A percentile compares a stretch with the other conserved stretches of the same genome.
These are phyloP conservation scores for Oophaga pumilio DNA, from an alignment of 2,113 vertebrate genomes.

Conservation along the genomic window DNA sequence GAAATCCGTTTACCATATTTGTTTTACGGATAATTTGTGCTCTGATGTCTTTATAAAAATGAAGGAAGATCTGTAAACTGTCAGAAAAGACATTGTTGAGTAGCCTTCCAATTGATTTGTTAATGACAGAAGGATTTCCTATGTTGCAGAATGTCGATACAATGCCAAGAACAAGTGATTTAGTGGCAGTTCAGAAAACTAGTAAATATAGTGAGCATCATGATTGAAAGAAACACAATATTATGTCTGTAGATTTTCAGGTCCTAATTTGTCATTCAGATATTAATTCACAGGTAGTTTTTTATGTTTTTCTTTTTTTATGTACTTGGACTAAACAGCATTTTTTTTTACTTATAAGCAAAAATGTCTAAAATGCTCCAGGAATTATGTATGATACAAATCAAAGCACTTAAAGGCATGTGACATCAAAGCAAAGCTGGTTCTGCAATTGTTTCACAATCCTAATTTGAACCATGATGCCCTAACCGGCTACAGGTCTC, in stretches of 20 bases:
- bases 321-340: neutral
- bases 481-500: no score
- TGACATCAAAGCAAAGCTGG: no score
- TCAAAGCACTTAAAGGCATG: no score
- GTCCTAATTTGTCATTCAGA: neutral
- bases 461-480: no score
- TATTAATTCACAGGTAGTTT: neutral
- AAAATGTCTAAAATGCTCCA: neutral
- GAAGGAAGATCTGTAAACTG: slow-evolving; percentile 24
- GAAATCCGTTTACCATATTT: neutral
- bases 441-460: no score
- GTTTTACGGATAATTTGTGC: slow-evolving; percentile 2
- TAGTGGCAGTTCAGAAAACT: neutral
- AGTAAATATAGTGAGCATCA: neutral
- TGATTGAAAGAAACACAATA: neutral
- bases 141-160: slow-evolving; percentile 28
- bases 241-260: neutral
- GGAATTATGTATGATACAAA: neutral
- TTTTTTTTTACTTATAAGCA: neutral
- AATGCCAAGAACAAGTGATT: slow-evolving; percentile 39
- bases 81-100: neutral
- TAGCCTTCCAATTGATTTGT: slow-evolving; percentile 32
- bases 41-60: slow-evolving; percentile 13
- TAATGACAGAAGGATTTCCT: slow-evolving; percentile 25
- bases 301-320: neutral